Conservation (phyloP, 2,888 invertebrate species). For the Scaptomyza polygonia region DNA sequence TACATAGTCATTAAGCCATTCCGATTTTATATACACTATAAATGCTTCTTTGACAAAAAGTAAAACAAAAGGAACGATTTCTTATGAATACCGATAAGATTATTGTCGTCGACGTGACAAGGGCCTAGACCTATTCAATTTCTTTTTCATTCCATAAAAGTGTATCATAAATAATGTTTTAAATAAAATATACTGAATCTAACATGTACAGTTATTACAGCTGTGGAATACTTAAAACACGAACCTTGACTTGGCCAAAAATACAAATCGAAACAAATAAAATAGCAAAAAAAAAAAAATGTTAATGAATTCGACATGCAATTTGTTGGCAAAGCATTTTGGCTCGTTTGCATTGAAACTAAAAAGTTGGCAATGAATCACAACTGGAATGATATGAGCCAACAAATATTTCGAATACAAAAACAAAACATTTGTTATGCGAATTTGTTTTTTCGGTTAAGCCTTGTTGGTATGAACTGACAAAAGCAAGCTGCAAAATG, state of each 20-base stretch:
- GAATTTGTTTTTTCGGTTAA: background rate
- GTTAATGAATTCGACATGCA: conserved; percentile 46
- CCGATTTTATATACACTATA: conserved; percentile 40
- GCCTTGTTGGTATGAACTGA: conserved; percentile 40
- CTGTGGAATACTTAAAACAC: conserved; percentile 38
- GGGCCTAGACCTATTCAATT: conserved; percentile 19
- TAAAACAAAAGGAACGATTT: conserved; percentile 24
- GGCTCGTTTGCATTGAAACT: conserved; percentile 35
- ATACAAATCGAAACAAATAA: conserved; percentile 13
- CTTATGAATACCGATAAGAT: conserved; percentile 44
- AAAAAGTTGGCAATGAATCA: conserved; percentile 51
- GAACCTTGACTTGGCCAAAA: conserved; percentile 52
- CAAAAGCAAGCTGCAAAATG: background rate
- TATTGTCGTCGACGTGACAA: conserved; percentile 22
- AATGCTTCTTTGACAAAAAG: conserved; percentile 31
- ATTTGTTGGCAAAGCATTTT: conserved; percentile 11
- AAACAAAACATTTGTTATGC: background rate
- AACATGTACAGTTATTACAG: conserved; percentile 3
- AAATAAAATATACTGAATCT: conserved; percentile 4
- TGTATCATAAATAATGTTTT: conserved; percentile 17
- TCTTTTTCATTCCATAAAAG: conserved; percentile 24
- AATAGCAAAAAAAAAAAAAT: conserved; percentile 17
- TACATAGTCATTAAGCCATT: background rate
- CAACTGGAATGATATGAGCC: background rate
- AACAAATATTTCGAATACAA: conserved; percentile 21